Conservation (phyloP, 2,113 vertebrate genomes). For the Echinops telfairi region DNA sequence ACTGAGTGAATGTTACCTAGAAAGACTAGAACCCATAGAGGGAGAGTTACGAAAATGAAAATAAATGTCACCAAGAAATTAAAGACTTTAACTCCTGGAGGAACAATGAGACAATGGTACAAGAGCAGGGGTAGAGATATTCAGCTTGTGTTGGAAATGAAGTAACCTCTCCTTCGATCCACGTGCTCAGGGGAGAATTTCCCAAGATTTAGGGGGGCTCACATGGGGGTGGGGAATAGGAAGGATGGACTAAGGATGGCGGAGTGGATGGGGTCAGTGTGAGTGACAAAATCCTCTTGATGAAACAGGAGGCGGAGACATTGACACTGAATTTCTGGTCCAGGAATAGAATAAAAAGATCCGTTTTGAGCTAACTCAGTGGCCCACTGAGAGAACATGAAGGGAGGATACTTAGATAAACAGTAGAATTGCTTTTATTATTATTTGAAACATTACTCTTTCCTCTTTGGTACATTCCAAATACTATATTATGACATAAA, state of each 20-base stretch:
- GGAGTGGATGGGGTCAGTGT: background rate
- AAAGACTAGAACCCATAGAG: background rate
- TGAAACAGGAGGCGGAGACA: background rate
- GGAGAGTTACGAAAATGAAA: background rate
- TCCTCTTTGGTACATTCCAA: background rate
- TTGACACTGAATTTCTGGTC: background rate
- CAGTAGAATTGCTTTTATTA: background rate
- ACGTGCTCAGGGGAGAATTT: too few species aligned
- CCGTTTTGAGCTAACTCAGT: background rate
- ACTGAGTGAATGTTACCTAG: background rate
- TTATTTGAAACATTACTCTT: background rate
- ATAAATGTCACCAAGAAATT: too few species aligned
- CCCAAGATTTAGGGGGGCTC: background rate
- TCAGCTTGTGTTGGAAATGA: too few species aligned
- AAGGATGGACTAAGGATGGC: background rate
- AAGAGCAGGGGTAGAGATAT: background rate
- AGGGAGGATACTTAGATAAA: background rate
- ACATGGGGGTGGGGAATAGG: accelerated
- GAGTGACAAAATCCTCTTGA: background rate
- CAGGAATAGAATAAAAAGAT: background rate
- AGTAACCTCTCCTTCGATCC: background rate
- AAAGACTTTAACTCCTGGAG: too few species aligned
- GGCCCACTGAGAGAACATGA: background rate
- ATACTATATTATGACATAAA: constrained; percentile 9
- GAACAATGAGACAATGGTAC: background rate